Conservation (phyloP, 2,797 vertebrate genomes). For the Ctenosaura bakeri region DNA sequence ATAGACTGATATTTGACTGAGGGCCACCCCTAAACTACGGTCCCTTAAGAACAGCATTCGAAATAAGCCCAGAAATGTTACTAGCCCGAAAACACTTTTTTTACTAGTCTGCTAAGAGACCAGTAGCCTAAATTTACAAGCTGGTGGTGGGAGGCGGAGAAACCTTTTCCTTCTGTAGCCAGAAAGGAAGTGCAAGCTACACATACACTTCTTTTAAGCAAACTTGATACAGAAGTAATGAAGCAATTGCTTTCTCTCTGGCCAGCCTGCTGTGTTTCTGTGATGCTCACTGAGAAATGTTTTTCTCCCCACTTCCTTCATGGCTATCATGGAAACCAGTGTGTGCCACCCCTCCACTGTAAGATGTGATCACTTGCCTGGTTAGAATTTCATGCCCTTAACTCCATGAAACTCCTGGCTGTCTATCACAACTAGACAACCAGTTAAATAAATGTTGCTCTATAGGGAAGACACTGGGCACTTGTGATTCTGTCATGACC, state of each 20-base stretch:
- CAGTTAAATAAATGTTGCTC: neutral
- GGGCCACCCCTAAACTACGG: neutral
- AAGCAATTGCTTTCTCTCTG: neutral
- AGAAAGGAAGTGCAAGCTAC: neutral
- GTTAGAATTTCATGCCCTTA: neutral
- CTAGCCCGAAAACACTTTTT: neutral
- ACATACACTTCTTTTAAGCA: neutral
- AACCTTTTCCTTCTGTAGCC: neutral
- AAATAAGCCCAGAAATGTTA: neutral
- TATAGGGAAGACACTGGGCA: neutral
- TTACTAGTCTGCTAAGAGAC: neutral
- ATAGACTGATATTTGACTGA: neutral
- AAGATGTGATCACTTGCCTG: neutral
- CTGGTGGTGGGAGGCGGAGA: neutral
- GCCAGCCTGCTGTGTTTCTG: constrained; percentile 1
- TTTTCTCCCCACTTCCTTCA: neutral
- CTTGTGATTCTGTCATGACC: neutral
- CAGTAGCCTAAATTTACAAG: neutral
- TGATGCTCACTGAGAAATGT: neutral
- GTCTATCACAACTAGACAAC: neutral
- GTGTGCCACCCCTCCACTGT: neutral
- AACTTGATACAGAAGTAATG: neutral
- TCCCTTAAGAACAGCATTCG: neutral
- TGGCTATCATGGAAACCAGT: constrained; percentile 6
- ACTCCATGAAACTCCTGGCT: neutral